Evolutionary conservation across 2,888 invertebrate genomes (phyloP), one percentile per base, ranked within the genome.

Genomic region (Toxonevra muliebris): DNA sequence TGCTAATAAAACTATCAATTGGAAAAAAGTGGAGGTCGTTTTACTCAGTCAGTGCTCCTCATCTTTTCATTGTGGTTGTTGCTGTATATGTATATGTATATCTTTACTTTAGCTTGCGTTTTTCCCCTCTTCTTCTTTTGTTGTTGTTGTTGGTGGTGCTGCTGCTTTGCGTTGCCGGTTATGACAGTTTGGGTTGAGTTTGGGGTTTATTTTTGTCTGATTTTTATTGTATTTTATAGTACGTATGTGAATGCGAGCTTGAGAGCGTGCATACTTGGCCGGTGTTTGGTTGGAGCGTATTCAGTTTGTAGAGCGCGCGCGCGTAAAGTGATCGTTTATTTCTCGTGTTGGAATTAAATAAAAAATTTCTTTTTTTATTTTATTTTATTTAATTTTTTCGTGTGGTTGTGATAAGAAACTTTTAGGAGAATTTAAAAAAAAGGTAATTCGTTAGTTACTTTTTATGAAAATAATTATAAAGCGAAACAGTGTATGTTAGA

Each of bases 161-260:
- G 20, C 40, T 59, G 30, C 41, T 20, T 54, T 43, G 48, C 11
- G 17, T 8, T 20, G 11, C 43, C 30, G 48, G 2, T 60, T 53
- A 3, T 12, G 45, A 45, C 12, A 13, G 69, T 62, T 69, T 69
- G 65, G 60, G 59, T 62, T 68, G 70, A 69, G 71, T 70, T 72
- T 74, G 73, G 72, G 74, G 73, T 72, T 74, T 73, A 74, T 73
- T 74, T 74, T 69, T 68, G 71, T 71, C 69, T 63, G 73, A 68
- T 73, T 69, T 62, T 70, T 67, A 67, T 69, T 67, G 70, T 67
- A 55, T 67, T 55, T 70, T 66, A 64, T 73, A 74, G 74, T 74
- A 70, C 69, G 71, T 71, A 62, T 70, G 67, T 69, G 72, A 70
- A 72, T 74, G 74, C 71, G 72, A 70, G 59, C 70, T 66, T 66